Evolutionary conservation across 2,797 vertebrate species (phyloP).

Genomic region (Rhabdomys pumilio): DNA sequence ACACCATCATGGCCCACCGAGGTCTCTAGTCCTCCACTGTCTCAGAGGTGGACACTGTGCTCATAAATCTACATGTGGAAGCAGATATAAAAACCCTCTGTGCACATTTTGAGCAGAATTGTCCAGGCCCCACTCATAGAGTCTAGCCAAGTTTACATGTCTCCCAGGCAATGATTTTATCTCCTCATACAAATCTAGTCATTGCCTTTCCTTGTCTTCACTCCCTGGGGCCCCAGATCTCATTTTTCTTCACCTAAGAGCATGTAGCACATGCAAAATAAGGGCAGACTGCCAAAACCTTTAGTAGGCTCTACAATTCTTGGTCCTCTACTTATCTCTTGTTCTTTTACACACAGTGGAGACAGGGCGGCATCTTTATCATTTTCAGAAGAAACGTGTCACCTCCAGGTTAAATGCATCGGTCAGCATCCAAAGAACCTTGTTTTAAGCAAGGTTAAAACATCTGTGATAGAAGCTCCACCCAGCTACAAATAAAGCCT

Average conservation of each 20-base stretch:
- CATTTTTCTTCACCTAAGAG: background rate
- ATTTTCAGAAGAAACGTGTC: conserved; percentile 21
- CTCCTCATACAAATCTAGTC: background rate
- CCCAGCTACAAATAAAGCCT: background rate
- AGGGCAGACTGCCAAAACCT: background rate
- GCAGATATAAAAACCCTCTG: background rate
- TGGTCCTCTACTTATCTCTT: background rate
- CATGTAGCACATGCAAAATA: background rate
- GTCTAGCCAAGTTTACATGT: background rate
- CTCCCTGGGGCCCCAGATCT: background rate
- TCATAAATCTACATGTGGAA: conserved; percentile 11
- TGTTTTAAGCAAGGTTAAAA: background rate
- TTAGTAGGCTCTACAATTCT: background rate
- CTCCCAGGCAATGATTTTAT: background rate
- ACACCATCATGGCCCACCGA: background rate
- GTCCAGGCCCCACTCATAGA: background rate
- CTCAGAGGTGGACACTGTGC: background rate
- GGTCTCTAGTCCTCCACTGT: background rate
- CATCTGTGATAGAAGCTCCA: background rate
- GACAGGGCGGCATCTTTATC: background rate
- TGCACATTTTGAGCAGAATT: conserved; percentile 38
- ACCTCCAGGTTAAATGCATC: background rate
- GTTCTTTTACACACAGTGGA: background rate
- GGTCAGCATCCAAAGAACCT: background rate
- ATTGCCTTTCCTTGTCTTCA: background rate